Evolutionary conservation across 2,797 vertebrate species (phyloP), one percentile per base, ranked within the genome.

Genomic region (Crax fasciolata): DNA sequence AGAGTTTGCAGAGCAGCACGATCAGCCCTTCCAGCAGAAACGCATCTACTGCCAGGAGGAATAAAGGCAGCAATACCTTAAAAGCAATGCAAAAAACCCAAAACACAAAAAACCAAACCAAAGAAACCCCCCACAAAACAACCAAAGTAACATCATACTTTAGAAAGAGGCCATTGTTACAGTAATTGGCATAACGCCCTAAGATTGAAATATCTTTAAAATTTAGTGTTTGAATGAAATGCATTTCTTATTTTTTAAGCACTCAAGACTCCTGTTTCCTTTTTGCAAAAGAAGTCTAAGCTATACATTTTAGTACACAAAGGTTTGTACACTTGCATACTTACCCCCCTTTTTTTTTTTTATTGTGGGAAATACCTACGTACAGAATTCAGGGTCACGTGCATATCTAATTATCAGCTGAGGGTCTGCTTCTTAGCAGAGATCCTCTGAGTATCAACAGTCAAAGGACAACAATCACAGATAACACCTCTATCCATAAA

Each of bases 41-140:
- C 20, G 8, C 58, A 94, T 39, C 95, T 96, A 89, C 65, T 81
- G 61, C 79, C 97, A 92, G 27, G 3, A 51, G 73, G 20, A 96
- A 87, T 51, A 96, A 58, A 94, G 13, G 19, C 30, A 82, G 16
- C 5, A 62, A 3, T 11, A 62, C 9, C 12, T 82, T 75, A n/a
- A 67, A 75, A 55, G 8, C 9, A 62, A 66, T 54, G 9, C 3
- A 12, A 65, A 61, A 41, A 19, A 28, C 54, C 20, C 54, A n/a
- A 55, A 11, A 5, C 41, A 44, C 4, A 52, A 52, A 17, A 35
- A 57, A 20, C 24, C 24, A 58, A 24, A 32, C 54, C 25, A 24
- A 44, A 57, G 84, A 74, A 5, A 2, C 35, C 35, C 0, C 2
- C 4, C 3, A 4, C 4, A 58, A 46, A 57, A 4, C 9, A 52